These are phyloP conservation scores for Ecliptopera silaceata DNA, from an alignment of 2,888 invertebrate genomes.

Conservation along the genomic window DNA sequence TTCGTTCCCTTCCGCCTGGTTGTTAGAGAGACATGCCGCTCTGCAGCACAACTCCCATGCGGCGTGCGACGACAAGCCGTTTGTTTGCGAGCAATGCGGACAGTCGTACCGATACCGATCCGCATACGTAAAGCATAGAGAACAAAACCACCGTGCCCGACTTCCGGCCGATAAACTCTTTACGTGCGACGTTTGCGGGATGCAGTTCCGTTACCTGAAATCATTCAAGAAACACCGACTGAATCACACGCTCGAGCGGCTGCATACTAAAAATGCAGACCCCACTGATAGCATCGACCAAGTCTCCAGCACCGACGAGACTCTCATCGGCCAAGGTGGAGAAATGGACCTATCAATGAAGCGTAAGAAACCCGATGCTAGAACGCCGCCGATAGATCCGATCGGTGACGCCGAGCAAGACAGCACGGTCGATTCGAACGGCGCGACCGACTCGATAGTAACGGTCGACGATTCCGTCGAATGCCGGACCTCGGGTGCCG, in stretches of 20 bases:
- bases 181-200: constrained; percentile 95
- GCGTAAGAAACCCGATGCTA: constrained; percentile 68
- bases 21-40: constrained; percentile 92
- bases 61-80: constrained; percentile 91
- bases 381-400: constrained; percentile 76
- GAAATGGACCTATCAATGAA: constrained; percentile 84
- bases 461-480: constrained; percentile 77
- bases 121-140: constrained; percentile 88
- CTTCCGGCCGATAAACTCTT: constrained; percentile 95
- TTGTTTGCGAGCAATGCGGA: constrained; percentile 95
- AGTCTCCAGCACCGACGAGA: constrained; percentile 89
- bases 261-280: constrained; percentile 87
- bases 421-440: constrained; percentile 88
- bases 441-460: constrained; percentile 73
- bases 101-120: constrained; percentile 95
- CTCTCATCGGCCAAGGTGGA: constrained; percentile 79
- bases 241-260: constrained; percentile 92
- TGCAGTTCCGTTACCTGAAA: constrained; percentile 95
- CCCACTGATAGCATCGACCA: constrained; percentile 83
- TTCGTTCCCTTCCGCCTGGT: constrained; percentile 93
- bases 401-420: constrained; percentile 85
- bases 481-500: constrained; percentile 68
- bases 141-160: constrained; percentile 94
- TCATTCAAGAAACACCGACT: constrained; percentile 95
- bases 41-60: constrained; percentile 89